Base-by-base conservation (phyloP, 1,140 invertebrate genomes). In the Leptinotarsa defecta region DNA sequence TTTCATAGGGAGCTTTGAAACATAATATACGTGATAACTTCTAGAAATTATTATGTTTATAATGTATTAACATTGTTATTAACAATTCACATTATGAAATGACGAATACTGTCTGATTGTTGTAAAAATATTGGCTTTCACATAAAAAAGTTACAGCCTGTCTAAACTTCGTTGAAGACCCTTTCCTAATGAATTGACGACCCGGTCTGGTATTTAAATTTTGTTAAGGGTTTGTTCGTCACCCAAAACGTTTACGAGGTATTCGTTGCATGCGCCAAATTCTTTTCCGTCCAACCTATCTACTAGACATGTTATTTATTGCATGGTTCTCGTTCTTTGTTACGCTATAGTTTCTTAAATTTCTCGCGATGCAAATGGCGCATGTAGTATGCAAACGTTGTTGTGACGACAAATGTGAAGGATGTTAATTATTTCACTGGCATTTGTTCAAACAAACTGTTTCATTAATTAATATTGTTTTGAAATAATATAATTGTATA, bases 391-490 rank as follows among this genome's bases (percentile, higher is more conserved):
- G n/a, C 17, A 57, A 19, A 57, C 17, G 3, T 57, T 57, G 52
- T 57, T 17, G 13, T 57, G 17, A 15, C n/a, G 52, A 15, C 34
- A 11, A 3, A 43, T 57, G 52, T 19, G 13, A 57, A n/a, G 52
- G 17, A 57, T 15, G n/a, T 6, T 15, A 19, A 17, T 57, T 57
- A 57, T 57, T 57, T 57, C 52, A 57, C n/a, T 57, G 52, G 52
- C 52, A 57, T 15, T 57, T 57, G 52, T 57, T 57, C 52, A 57
- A 57, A 57, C 15, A 15, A 57, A 3, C 52, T 57, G 52, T 57
- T 57, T 57, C 52, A 19, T 57, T 57, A 57, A 57, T 57, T 57
- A 57, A 57, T 57, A n/a, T n/a, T 57, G 52, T 57, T 57, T 57
- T 19, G 52, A 57, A 57, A 4, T 57, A 1, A 57, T 57, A 57